phyloP scores from a whole-genome alignment of 1,140 invertebrate species.

The Euura saliciscinereae region DNA sequence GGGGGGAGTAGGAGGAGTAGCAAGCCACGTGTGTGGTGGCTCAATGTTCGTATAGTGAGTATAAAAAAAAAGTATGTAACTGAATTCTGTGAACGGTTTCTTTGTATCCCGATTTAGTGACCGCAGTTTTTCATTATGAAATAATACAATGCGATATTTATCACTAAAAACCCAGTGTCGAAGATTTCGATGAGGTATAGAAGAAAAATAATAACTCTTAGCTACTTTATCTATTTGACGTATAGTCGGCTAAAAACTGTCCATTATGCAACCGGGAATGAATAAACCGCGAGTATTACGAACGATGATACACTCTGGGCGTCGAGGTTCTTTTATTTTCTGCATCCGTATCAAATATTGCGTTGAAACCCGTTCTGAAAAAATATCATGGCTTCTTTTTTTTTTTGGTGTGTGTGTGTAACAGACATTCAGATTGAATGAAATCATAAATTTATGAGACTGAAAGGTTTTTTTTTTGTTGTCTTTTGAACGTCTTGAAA shows the following conservation, averaged over 20 bases:
- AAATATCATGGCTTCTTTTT: not conserved
- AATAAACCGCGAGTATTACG: not conserved
- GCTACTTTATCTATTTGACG: too few relatives aligned
- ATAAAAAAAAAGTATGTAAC: constrained; percentile 6
- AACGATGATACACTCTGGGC: not conserved
- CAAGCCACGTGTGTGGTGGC: not conserved
- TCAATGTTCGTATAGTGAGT: not conserved
- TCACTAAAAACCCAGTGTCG: not conserved
- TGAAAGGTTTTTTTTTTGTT: not conserved
- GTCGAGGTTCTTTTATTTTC: not conserved
- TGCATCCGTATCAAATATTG: not conserved
- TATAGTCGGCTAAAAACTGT: too few relatives aligned
- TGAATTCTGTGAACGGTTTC: too few relatives aligned
- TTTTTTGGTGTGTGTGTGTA: not conserved
- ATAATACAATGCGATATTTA: not conserved
- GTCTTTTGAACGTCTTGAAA: not conserved
- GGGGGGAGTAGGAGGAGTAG: not conserved
- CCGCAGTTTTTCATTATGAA: not conserved
- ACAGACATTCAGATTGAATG: not conserved
- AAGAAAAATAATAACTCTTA: not conserved
- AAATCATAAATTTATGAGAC: not conserved
- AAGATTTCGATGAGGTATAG: not conserved
- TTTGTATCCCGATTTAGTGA: too few relatives aligned
- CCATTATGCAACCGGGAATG: not conserved
- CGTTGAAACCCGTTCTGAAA: not conserved